Evolutionary conservation across 2,888 invertebrate species (phyloP).

Genomic region (Thereva unica): DNA sequence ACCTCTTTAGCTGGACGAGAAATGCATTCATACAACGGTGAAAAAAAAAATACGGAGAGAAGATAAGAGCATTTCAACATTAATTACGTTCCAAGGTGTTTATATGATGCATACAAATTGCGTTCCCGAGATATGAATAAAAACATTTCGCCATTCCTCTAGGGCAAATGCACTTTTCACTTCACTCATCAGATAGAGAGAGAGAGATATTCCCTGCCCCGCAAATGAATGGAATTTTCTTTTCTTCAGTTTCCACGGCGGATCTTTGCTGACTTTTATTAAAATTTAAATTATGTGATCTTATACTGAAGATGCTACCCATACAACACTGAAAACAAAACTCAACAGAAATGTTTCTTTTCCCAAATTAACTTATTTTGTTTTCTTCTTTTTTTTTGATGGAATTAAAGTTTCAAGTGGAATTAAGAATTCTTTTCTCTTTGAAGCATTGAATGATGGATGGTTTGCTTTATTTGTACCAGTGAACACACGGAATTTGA

Average conservation of each 20-base stretch:
- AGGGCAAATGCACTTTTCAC: constrained; percentile 3
- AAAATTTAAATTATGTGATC: constrained; percentile 13
- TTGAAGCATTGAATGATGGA: no score
- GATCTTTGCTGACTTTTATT: neutral
- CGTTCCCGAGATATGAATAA: constrained; percentile 15
- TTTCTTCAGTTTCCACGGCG: neutral
- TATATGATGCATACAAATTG: constrained; percentile 29
- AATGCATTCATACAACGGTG: no score
- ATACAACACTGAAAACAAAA: no score
- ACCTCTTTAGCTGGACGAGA: no score
- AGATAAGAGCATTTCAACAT: constrained; percentile 31
- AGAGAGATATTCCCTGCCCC: neutral
- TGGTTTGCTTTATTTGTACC: no score
- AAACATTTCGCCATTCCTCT: constrained; percentile 4
- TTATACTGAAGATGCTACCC: neutral
- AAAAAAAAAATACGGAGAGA: constrained; percentile 9
- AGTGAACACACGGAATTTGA: no score
- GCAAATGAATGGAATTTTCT: neutral
- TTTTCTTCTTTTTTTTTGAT: no score
- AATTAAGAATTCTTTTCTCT: no score
- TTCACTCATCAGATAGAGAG: neutral
- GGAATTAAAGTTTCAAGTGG: no score
- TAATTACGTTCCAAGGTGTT: constrained; percentile 29
- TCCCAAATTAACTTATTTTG: no score
- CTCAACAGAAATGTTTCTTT: no score